A percentile compares a stretch with the other conserved stretches of the same genome.
These are phyloP conservation scores for Redunca redunca DNA, from an alignment of 2,113 vertebrate species.

Conservation along the genomic window DNA sequence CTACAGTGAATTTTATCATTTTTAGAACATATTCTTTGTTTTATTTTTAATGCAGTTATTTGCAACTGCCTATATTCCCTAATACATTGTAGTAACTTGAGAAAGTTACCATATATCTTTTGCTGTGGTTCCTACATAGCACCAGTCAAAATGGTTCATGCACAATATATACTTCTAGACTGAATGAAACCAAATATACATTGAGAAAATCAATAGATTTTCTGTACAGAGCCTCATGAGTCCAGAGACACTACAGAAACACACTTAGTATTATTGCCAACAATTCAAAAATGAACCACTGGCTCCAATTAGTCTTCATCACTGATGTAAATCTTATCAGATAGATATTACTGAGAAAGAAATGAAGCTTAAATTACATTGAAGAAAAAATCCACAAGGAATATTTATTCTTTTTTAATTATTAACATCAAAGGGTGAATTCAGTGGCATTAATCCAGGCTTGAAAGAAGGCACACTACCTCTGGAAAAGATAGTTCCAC, in stretches of 20 bases:
- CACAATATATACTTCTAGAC: not conserved
- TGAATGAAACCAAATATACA: not conserved
- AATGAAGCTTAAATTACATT: not conserved
- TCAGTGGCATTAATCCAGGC: slow-evolving; percentile 40
- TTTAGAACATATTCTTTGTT: not conserved
- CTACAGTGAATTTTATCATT: not conserved
- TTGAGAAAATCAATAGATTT: not conserved
- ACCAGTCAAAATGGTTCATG: not conserved
- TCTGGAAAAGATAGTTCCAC: slow-evolving; percentile 42
- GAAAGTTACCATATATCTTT: not conserved
- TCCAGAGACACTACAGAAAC: not conserved
- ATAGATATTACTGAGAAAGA: slow-evolving; percentile 14
- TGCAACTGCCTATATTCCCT: not conserved
- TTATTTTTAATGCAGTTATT: not conserved
- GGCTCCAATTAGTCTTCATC: not conserved
- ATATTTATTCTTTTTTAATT: slow-evolving; percentile 64
- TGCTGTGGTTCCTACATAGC: not conserved
- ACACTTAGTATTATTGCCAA: not conserved
- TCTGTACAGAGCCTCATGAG: not conserved
- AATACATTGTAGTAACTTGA: not conserved
- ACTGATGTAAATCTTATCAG: not conserved
- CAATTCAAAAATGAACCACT: not conserved
- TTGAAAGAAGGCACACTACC: slow-evolving; percentile 49
- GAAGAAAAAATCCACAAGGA: slow-evolving; percentile 42
- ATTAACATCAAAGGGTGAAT: slow-evolving; percentile 68